Percentiles rank a stretch among this genome's conserved stretches.
Evolutionary conservation across 2,113 vertebrate species (phyloP).

Genomic region (Salvelinus namaycush): DNA sequence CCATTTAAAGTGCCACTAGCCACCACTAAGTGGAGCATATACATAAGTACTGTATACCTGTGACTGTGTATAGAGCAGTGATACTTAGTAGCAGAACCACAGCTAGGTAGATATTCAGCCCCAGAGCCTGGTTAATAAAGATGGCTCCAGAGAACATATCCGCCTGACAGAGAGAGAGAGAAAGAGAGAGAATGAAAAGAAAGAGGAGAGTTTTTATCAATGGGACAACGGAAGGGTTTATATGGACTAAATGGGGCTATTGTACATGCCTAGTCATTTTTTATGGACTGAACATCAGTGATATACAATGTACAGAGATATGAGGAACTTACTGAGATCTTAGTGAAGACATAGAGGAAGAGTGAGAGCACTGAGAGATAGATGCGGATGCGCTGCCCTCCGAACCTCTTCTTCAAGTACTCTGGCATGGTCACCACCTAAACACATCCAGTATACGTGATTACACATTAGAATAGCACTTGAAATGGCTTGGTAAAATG

Average conservation of each 20-base stretch:
- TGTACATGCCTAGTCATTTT: background rate
- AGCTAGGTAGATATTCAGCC: constrained; percentile 89
- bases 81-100: constrained; percentile 83
- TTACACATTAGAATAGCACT: background rate
- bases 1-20: too few species aligned
- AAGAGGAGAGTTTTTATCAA: background rate
- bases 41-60: constrained; percentile 71
- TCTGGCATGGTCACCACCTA: constrained; percentile 98
- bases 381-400: constrained; percentile 88
- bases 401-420: constrained; percentile 91
- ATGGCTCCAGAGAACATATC: constrained; percentile 93
- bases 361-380: constrained; percentile 93
- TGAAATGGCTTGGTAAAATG: background rate
- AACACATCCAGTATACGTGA: constrained; percentile 16
- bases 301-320: background rate
- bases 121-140: constrained; percentile 89
- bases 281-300: too few species aligned
- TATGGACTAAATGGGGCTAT: too few species aligned
- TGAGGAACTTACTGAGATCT: constrained; percentile 91
- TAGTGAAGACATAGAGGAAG: constrained; percentile 90
- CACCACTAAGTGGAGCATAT: background rate
- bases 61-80: constrained; percentile 91
- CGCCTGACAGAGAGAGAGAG: constrained; percentile 72
- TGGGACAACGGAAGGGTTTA: background rate
- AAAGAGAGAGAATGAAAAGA: background rate